Conservation (phyloP, 2,113 vertebrate species). For the Pseudopipra pipra region DNA sequence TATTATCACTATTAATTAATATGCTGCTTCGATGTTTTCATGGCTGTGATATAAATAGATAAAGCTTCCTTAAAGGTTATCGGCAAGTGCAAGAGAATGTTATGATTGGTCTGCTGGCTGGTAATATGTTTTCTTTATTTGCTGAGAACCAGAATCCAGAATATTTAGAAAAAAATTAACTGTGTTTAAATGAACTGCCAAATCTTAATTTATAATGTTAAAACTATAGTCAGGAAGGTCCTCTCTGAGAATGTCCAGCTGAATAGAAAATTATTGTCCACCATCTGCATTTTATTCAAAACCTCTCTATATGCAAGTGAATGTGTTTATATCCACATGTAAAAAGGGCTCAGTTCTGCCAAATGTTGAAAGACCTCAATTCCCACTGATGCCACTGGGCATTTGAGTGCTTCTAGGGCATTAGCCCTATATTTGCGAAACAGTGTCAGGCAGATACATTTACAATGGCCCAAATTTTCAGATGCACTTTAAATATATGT, state of each 20-base stretch:
- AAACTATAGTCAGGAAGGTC: background rate
- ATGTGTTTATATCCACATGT: background rate
- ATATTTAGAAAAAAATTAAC: background rate
- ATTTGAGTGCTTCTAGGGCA: background rate
- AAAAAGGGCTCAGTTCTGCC: background rate
- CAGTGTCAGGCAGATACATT: background rate
- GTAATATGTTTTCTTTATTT: background rate
- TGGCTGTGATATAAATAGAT: conserved; percentile 23
- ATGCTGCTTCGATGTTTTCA: conserved; percentile 1
- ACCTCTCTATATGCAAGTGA: background rate
- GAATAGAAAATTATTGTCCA: background rate
- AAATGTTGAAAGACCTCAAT: background rate
- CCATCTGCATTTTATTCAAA: background rate
- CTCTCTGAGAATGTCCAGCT: background rate
- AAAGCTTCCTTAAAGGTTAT: conserved; percentile 26
- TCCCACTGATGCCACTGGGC: background rate
- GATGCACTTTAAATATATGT: background rate
- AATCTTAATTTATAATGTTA: background rate
- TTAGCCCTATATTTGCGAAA: background rate
- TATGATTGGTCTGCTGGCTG: background rate
- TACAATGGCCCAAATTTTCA: background rate
- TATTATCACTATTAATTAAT: conserved; percentile 47
- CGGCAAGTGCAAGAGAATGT: background rate
- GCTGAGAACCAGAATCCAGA: background rate
- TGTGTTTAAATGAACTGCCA: background rate